A percentile compares a stretch with the other conserved stretches of the same genome.
Evolutionary conservation across 1,140 invertebrate genomes (phyloP).

Genomic region (Uloborus diversus): DNA sequence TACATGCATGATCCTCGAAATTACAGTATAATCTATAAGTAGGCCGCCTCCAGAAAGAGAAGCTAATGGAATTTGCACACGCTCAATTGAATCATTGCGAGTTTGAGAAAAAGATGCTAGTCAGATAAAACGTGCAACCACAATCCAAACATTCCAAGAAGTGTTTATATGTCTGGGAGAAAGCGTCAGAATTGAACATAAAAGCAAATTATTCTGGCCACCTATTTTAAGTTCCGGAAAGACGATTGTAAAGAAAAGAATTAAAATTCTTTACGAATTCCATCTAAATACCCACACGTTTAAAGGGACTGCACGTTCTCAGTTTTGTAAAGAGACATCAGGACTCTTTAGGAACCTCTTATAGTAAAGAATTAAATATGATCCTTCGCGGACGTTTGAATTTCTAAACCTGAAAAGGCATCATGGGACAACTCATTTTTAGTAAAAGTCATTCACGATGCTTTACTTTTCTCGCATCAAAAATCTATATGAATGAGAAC

Average conservation of each 20-base stretch:
- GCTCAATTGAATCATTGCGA: background rate
- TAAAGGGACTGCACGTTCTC: background rate
- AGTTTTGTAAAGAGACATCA: background rate
- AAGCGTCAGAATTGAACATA: background rate
- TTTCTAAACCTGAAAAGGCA: too few species aligned
- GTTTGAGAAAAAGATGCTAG: background rate
- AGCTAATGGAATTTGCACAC: constrained; percentile 3
- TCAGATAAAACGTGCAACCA: constrained; percentile 18
- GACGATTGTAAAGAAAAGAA: background rate
- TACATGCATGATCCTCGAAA: too few species aligned
- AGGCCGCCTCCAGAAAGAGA: background rate
- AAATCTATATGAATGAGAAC: background rate
- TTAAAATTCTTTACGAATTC: background rate
- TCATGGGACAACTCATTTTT: too few species aligned
- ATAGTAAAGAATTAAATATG: too few species aligned
- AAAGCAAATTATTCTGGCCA: constrained; percentile 3
- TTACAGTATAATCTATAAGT: too few species aligned
- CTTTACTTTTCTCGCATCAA: background rate
- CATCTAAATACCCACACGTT: constrained; percentile 16
- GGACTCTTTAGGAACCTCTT: background rate
- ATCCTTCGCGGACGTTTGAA: too few species aligned
- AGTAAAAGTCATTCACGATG: too few species aligned
- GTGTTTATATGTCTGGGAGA: background rate
- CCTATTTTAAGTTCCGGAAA: background rate
- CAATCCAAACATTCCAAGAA: background rate